Evolutionary conservation across 2,113 vertebrate species (phyloP), one percentile per base, ranked within the genome.

Genomic region (Lontra canadensis): DNA sequence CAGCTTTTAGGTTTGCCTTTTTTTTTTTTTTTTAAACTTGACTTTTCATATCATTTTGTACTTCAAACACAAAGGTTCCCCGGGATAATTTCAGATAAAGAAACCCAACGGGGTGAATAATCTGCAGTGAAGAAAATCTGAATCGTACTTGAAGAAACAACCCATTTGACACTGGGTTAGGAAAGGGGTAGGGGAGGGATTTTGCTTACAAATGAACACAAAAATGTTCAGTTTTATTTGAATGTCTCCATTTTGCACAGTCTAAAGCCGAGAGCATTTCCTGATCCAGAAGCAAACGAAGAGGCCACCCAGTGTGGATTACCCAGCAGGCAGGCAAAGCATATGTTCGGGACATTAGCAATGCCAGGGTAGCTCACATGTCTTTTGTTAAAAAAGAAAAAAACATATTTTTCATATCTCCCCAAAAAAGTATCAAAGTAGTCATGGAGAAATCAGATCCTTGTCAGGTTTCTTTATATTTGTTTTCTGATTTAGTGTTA

Each of bases 41-140:
- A 97, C 92, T 97, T 96, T 97, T 97, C 80, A 63, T 96, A 97
- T 96, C 94, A 98, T 94, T 96, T 98, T 97, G 84, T 96, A 95
- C 95, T 95, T 98, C 94, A 97, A 95, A 97, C 76, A 92, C 92
- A 97, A 97, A 95, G 81, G 65, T 95, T 98, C 97, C 90, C 96
- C 78, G 69, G 97, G 97, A 97, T 96, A 97, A 97, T 98, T 97
- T 96, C 94, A 97, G 87, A 97, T 96, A 97, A 97, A 97, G 95
- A 96, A 97, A 92, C 18, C 93, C 95, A 85, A 88, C 92, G 82
- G 97, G 85, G 90, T 94, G 85, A 97, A 96, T 97, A 97, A 97
- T 98, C 76, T 95, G 85, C 65, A 93, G 63, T 88, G 73, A 88
- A 96, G 81, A 88, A 96, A 95, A 96, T 92, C 78, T 82, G 94